Evolutionary conservation across 2,888 invertebrate species (phyloP), one percentile per base, ranked within the genome.

Genomic region (Rhamphomyia laevipes): DNA sequence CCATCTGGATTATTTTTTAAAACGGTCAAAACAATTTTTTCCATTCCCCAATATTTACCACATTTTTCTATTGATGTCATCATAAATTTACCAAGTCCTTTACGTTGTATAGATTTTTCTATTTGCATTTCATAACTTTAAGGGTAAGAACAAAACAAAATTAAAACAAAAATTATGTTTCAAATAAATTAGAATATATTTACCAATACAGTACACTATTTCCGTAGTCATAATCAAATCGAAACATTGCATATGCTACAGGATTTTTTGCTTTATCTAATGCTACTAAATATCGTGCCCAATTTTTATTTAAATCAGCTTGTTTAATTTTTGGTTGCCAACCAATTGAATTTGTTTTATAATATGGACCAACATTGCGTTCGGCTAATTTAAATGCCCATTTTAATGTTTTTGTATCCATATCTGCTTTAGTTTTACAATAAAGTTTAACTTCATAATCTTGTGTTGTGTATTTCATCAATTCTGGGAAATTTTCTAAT

Each of bases 101-200:
- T 82, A 52, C 85, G 72, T 56, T 82, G 78, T 43, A 76, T 74
- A 3, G 69, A 65, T 44, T 77, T 67, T 54, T 80, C 80, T 50
- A 91, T 71, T 68, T 92, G 91, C 57, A 92, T 73, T 70, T 92
- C 91, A 68, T 91, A 91, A 66, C 88, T 87, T 55, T 51, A 67
- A 55, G 15, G 18, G 42, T 12, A 37, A 53, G 43, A 47, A 42
- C 46, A 53, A 47, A 18, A 43, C 52, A 35, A 47, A 16, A 16
- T 10, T n/a, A 13, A 21, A 31, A 48, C n/a, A 16, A 23, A 17
- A 13, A 12, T 35, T 27, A 21, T 27, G n/a, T n/a, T 46, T 13
- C 4, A 38, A 15, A 18, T 12, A 27, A 35, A 4, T 41, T 3
- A 13, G 4, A 41, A 13, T 12, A 6, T 9, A 45, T 64, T 63